A percentile compares a stretch with the other conserved stretches of the same genome.
These are phyloP conservation scores for Echinometra lucunter DNA, from an alignment of 53 echinoderm and acorn worm genomes.

Conservation along the genomic window DNA sequence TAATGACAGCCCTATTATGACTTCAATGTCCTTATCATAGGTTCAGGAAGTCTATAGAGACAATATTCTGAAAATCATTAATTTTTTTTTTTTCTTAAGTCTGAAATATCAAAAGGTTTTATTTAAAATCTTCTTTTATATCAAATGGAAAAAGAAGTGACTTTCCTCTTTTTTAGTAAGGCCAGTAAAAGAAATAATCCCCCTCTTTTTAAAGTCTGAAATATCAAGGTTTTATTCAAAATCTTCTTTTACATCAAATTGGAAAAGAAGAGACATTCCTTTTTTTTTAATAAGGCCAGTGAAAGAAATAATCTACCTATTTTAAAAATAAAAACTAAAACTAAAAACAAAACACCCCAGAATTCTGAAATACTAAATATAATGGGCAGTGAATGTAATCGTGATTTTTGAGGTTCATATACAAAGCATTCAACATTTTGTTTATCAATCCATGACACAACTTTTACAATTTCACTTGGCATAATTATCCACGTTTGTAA, in stretches of 20 bases:
- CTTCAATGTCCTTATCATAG: background rate
- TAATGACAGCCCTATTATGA: background rate
- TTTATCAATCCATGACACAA: background rate
- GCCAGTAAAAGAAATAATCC: background rate
- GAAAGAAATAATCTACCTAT: background rate
- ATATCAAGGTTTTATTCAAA: background rate
- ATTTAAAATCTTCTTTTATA: background rate
- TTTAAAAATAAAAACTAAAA: background rate
- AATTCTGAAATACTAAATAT: background rate
- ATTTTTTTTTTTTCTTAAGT: background rate
- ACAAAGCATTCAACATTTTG: background rate
- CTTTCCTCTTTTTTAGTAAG: background rate
- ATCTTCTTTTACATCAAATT: background rate
- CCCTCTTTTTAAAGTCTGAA: background rate
- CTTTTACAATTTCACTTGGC: background rate
- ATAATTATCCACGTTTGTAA: background rate
- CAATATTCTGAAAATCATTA: background rate
- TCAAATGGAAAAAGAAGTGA: background rate
- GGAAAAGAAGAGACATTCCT: background rate
- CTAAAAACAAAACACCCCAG: background rate
- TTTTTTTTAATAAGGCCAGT: background rate
- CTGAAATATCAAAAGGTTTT: background rate
- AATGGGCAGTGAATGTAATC: background rate
- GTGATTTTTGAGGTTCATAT: background rate
- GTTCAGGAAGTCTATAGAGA: background rate